A percentile compares a stretch with the other conserved stretches of the same genome.
Conservation (phyloP, 2,888 invertebrate genomes). For the Campopleginae sp. region DNA sequence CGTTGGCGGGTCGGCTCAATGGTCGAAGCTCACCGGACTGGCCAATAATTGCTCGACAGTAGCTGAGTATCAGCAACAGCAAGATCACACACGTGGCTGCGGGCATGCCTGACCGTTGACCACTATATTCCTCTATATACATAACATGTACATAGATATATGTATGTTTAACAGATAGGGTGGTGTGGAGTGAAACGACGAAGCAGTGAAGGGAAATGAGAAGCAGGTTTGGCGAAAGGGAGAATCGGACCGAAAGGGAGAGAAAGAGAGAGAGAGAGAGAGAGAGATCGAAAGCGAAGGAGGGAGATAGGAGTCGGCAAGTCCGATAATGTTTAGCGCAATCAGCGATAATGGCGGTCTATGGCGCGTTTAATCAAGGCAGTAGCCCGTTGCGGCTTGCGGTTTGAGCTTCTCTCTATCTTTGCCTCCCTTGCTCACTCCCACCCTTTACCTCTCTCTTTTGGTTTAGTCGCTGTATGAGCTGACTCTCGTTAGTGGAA, state of each 20-base stretch:
- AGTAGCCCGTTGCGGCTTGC: slow-evolving; percentile 84
- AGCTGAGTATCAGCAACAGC: slow-evolving; percentile 58
- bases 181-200: slow-evolving; percentile 36
- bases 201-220: slow-evolving; percentile 54
- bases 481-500: slow-evolving; percentile 74
- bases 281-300: slow-evolving; percentile 58
- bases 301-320: slow-evolving; percentile 72
- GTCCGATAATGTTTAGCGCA: slow-evolving; percentile 84
- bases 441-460: not conserved
- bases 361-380: slow-evolving; percentile 85
- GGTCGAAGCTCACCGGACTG: slow-evolving; percentile 63
- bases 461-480: slow-evolving; percentile 11
- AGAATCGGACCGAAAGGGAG: slow-evolving; percentile 55
- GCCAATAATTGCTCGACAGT: slow-evolving; percentile 68
- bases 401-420: slow-evolving; percentile 79
- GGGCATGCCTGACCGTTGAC: slow-evolving; percentile 62
- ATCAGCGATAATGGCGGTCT: slow-evolving; percentile 85
- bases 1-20: slow-evolving; percentile 66
- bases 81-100: slow-evolving; percentile 66
- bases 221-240: slow-evolving; percentile 52
- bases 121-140: slow-evolving; percentile 37
- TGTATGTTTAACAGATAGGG: not conserved
- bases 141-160: not conserved
- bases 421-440: slow-evolving; percentile 31
- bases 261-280: slow-evolving; percentile 61